Conservation (phyloP, 2,113 vertebrate species). For the Notiomystis cincta region DNA sequence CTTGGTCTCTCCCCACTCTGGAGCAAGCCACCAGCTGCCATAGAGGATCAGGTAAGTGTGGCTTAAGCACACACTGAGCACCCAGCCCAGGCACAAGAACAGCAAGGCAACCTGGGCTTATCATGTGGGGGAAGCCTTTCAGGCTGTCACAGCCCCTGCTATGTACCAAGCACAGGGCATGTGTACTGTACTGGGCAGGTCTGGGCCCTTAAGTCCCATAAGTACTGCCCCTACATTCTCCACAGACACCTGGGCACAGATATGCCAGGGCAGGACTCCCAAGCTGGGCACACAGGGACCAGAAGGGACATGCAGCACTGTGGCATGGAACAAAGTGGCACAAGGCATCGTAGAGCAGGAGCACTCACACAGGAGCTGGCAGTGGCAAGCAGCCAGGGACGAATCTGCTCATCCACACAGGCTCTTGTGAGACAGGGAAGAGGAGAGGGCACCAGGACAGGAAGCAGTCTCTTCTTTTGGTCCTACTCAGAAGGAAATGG, state of each 20-base stretch:
- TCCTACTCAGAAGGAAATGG: conserved; percentile 53
- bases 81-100: conserved; percentile 3
- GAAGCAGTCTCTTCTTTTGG: conserved; percentile 47
- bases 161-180: not conserved
- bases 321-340: conserved; percentile 55
- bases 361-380: conserved; percentile 2
- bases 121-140: not conserved
- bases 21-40: conserved; percentile 18
- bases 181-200: conserved; percentile 20
- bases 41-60: not conserved
- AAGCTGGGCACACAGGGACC: not conserved
- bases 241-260: not conserved
- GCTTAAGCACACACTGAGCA: not conserved
- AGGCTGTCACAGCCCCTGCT: not conserved
- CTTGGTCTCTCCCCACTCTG: not conserved
- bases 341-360: conserved; percentile 27
- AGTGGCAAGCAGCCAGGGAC: not conserved
- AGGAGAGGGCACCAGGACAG: conserved; percentile 44
- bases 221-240: not conserved
- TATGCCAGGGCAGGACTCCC: not conserved
- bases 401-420: not conserved
- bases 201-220: not conserved
- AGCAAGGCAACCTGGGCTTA: not conserved
- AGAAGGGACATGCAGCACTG: conserved; percentile 13
- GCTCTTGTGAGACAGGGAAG: not conserved